phyloP scores from a whole-genome alignment of 2,888 invertebrate genomes.

The Agonopterix subpropinquella region DNA sequence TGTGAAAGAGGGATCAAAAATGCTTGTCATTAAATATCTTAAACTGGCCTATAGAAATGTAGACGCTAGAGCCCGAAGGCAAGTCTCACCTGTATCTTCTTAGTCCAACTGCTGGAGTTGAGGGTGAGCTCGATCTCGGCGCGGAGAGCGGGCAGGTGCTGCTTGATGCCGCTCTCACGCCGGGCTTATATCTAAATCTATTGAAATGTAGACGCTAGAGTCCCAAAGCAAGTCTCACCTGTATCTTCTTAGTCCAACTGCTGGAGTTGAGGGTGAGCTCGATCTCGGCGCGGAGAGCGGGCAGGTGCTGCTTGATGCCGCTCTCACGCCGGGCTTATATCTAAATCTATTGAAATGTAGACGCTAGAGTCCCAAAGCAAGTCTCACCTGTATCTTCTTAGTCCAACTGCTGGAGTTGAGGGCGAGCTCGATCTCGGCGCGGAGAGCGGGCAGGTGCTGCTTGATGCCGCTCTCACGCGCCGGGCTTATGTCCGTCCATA shows the following conservation, averaged over 20 bases:
- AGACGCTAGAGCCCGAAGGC: too few relatives aligned
- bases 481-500: constrained; percentile 93
- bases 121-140: constrained; percentile 81
- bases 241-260: constrained; percentile 92
- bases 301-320: constrained; percentile 85
- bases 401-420: constrained; percentile 91
- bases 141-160: constrained; percentile 84
- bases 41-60: too few relatives aligned
- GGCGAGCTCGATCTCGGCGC: constrained; percentile 80
- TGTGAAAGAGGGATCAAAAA: too few relatives aligned
- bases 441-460: constrained; percentile 83
- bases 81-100: constrained; percentile 85
- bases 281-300: constrained; percentile 81
- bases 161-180: constrained; percentile 87
- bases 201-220: too few relatives aligned
- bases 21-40: too few relatives aligned
- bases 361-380: neutral
- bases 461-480: constrained; percentile 89
- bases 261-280: constrained; percentile 85
- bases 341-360: too few relatives aligned
- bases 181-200: too few relatives aligned
- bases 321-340: constrained; percentile 82
- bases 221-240: constrained; percentile 56
- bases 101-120: constrained; percentile 90
- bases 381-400: constrained; percentile 86